A percentile compares a stretch with the other conserved stretches of the same genome.
phyloP scores from a whole-genome alignment of 2,888 invertebrate species.

The Xanthorhoe spadicearia region DNA sequence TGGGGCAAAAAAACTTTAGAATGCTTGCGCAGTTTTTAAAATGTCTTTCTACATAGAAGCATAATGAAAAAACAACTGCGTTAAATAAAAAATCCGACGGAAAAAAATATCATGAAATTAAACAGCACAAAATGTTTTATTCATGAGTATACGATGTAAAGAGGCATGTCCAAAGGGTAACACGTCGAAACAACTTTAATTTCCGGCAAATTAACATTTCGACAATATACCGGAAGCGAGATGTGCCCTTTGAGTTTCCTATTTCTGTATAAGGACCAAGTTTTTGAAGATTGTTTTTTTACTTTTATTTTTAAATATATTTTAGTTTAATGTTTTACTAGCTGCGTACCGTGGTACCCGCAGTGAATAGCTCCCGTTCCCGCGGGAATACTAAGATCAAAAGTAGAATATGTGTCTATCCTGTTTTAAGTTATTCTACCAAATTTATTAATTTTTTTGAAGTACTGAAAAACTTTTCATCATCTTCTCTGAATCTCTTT shows the following conservation, averaged over 20 bases:
- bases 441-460: too few species aligned
- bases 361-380: too few species aligned
- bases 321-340: too few species aligned
- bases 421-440: too few species aligned
- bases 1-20: too few species aligned
- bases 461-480: too few species aligned
- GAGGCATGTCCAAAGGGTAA: conserved; percentile 72
- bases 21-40: too few species aligned
- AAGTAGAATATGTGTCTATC: too few species aligned
- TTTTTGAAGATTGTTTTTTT: neutral
- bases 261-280: conserved; percentile 34
- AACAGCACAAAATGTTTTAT: conserved; percentile 50
- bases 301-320: neutral
- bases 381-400: too few species aligned
- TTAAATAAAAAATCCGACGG: neutral
- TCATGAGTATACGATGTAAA: conserved; percentile 56
- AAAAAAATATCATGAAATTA: conserved; percentile 25
- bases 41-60: too few species aligned
- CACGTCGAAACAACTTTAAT: conserved; percentile 81
- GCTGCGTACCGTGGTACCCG: too few species aligned
- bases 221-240: conserved; percentile 70
- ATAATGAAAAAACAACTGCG: neutral
- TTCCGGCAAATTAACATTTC: conserved; percentile 83
- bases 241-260: conserved; percentile 68
- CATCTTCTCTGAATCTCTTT: too few species aligned